Evolutionary conservation across 2,113 vertebrate genomes (phyloP), one percentile per base, ranked within the genome.

Genomic region (Nettapus auritus): DNA sequence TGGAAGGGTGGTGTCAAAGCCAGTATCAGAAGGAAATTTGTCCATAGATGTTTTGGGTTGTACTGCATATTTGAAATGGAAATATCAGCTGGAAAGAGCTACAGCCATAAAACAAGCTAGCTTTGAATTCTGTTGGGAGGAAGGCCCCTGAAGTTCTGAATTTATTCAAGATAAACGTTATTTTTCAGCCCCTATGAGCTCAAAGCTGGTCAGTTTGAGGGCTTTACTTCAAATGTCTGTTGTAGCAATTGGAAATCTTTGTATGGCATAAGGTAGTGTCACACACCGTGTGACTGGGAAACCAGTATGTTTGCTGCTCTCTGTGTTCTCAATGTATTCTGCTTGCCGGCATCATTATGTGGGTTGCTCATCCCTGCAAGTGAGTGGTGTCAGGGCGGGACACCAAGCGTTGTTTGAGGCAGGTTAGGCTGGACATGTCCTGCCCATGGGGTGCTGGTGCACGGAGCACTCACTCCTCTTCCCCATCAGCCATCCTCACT

Each of bases 401-500:
- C 3, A 60, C 33, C 17, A 34, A 23, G 34, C 12, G 42, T 62
- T 26, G 17, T 14, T 2, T 18, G 29, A 28, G 5, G 33, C 23
- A 25, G 50, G 23, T 23, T 8, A 64, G 12, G 22, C 55, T 62
- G 48, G 28, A 5, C 6, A 0, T 20, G 26, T 60, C 42, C 13
- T 21, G 53, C 18, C 46, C n/a, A 1, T 13, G 64, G 11, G 57
- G 20, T 1, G 3, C 38, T 7, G 22, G 46, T 48, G 46, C 46
- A 21, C 11, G 46, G 46, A 22, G 46, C 20, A 22, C 46, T 48
- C 10, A 10, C 46, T 21, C 46, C 46, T 48, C 46, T 48, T 48
- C 46, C 20, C 46, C 46, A 22, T 22, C 46, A 48, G 46, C 46
- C 46, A 48, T 48, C 46, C 46, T 8, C 0, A 1, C 0, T 8